These are phyloP conservation scores for Kuschelorhynchus macadamiae DNA, from an alignment of 2,888 invertebrate genomes.

Conservation along the genomic window DNA sequence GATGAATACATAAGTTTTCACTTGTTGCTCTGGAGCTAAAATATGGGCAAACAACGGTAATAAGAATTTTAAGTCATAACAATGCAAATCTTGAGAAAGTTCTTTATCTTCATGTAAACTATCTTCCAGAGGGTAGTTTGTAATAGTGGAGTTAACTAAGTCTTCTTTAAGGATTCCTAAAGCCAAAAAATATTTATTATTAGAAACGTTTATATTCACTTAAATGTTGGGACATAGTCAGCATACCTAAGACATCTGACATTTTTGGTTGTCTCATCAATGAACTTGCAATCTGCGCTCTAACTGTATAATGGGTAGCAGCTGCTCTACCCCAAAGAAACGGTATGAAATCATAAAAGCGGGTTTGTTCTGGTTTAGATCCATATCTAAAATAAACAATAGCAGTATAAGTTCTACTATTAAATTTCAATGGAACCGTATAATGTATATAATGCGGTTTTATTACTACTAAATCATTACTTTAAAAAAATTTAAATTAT, in stretches of 20 bases:
- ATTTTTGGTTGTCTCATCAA: slow-evolving; percentile 81
- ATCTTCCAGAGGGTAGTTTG: slow-evolving; percentile 74
- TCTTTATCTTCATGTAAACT: slow-evolving; percentile 54
- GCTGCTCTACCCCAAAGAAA: slow-evolving; percentile 89
- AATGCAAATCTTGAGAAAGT: slow-evolving; percentile 32
- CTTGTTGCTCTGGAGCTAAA: slow-evolving; percentile 81
- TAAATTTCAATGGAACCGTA: too few species aligned
- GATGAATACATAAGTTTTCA: slow-evolving; percentile 80
- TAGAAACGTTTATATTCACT: not conserved
- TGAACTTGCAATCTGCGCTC: slow-evolving; percentile 72
- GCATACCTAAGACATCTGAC: slow-evolving; percentile 75
- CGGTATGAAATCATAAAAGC: slow-evolving; percentile 72
- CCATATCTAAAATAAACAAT: slow-evolving; percentile 63
- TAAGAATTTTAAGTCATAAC: slow-evolving; percentile 89
- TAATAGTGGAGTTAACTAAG: slow-evolving; percentile 72
- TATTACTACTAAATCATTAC: too few species aligned
- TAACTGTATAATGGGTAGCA: slow-evolving; percentile 81
- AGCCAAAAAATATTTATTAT: too few species aligned
- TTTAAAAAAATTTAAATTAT: too few species aligned
- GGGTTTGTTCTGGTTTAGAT: slow-evolving; percentile 58
- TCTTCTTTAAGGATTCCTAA: slow-evolving; percentile 42
- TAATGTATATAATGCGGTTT: too few species aligned
- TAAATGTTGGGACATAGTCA: not conserved
- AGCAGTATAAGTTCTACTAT: too few species aligned
- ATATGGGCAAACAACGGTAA: slow-evolving; percentile 83